These are phyloP conservation scores for Margarornis squamiger DNA, from an alignment of 2,797 vertebrate genomes.

Conservation along the genomic window DNA sequence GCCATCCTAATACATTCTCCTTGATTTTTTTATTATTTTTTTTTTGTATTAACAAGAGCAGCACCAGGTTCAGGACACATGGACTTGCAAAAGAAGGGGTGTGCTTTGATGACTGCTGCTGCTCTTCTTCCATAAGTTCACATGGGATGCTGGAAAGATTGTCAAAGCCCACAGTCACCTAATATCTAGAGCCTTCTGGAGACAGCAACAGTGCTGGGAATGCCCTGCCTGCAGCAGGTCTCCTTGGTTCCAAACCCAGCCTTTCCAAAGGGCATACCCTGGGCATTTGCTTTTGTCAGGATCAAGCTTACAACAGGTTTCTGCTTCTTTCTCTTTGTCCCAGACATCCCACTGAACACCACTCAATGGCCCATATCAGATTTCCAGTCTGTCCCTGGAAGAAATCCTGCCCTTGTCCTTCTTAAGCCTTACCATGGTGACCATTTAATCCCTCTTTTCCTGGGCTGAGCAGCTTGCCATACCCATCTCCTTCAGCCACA, in stretches of 20 bases:
- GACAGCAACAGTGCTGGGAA: background rate
- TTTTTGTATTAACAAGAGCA: background rate
- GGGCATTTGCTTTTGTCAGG: background rate
- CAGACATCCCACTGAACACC: background rate
- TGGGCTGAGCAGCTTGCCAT: background rate
- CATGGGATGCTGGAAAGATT: background rate
- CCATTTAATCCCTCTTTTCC: background rate
- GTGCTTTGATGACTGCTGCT: background rate
- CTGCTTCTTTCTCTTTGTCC: background rate
- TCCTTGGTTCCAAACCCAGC: background rate
- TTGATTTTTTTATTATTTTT: background rate
- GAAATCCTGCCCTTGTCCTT: background rate
- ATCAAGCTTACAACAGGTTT: background rate
- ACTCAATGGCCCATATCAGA: background rate
- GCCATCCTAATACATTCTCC: background rate
- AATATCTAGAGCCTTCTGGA: background rate
- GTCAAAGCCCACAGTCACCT: background rate
- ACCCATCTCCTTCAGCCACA: background rate
- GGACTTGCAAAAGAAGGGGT: background rate
- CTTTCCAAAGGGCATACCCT: background rate
- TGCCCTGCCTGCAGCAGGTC: background rate
- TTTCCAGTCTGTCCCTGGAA: background rate
- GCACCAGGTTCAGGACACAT: accelerated
- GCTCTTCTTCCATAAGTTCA: background rate
- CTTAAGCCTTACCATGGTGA: background rate